phyloP scores from a whole-genome alignment of 2,888 invertebrate species.

The Folsomia candida region DNA sequence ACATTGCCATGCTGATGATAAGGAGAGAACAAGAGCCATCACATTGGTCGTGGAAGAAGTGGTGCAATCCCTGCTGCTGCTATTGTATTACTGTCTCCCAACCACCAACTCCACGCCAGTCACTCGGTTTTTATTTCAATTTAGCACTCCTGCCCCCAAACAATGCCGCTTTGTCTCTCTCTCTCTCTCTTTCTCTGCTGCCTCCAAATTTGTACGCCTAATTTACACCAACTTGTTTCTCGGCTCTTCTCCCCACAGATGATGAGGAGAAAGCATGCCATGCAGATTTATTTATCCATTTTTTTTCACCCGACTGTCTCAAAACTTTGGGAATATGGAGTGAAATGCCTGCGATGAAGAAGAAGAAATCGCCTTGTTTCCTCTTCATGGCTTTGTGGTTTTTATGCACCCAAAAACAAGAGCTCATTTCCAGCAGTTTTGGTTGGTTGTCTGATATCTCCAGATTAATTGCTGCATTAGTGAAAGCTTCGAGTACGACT shows the following conservation, averaged over 20 bases:
- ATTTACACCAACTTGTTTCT: not conserved
- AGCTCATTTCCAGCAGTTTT: not conserved
- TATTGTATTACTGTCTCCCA: too few relatives aligned
- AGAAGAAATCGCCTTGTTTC: too few relatives aligned
- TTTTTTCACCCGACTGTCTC: too few relatives aligned
- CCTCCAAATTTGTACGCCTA: not conserved
- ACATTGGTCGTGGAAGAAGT: too few relatives aligned
- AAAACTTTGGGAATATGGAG: too few relatives aligned
- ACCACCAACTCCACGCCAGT: not conserved
- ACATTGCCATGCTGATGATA: not conserved
- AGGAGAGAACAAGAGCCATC: not conserved
- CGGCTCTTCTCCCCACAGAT: too few relatives aligned
- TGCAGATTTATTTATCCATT: too few relatives aligned
- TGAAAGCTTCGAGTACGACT: not conserved
- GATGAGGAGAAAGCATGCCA: too few relatives aligned
- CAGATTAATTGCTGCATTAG: not conserved
- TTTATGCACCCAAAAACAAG: too few relatives aligned
- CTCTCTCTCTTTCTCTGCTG: not conserved
- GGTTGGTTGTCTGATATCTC: not conserved
- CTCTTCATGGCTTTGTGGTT: too few relatives aligned
- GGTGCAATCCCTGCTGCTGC: not conserved
- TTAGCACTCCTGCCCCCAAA: constrained; percentile 11
- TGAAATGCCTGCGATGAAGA: too few relatives aligned
- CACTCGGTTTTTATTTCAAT: not conserved
- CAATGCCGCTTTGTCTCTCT: not conserved